Evolutionary conservation across 1,140 invertebrate genomes (phyloP).

Genomic region (Megathymus violae): DNA sequence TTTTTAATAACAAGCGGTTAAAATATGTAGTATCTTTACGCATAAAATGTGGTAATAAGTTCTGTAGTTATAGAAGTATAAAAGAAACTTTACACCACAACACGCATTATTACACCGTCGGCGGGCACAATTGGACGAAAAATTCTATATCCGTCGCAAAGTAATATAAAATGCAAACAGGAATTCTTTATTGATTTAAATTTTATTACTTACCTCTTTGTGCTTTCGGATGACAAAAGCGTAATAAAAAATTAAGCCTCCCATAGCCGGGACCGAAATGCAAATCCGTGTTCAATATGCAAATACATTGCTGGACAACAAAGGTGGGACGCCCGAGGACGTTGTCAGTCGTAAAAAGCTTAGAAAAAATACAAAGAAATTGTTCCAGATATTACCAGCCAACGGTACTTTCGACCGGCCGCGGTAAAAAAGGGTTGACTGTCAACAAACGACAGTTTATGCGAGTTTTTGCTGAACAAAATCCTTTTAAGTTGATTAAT

Average conservation of each 20-base stretch:
- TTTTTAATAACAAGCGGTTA: no score
- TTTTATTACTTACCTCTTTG: constrained; percentile 73
- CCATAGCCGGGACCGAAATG: constrained; percentile 57
- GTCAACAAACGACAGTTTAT: constrained; percentile 45
- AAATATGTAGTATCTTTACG: no score
- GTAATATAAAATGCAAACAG: constrained; percentile 37
- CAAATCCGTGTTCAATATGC: constrained; percentile 73
- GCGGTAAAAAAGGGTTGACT: constrained; percentile 70
- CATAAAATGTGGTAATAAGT: no score
- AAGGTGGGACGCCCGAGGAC: constrained; percentile 50
- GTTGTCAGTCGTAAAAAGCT: constrained; percentile 67
- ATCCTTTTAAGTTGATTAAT: constrained; percentile 77
- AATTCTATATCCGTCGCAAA: constrained; percentile 28
- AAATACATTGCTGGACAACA: constrained; percentile 65
- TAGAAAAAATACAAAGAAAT: constrained; percentile 60
- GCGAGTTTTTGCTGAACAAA: constrained; percentile 66
- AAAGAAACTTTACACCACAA: not conserved
- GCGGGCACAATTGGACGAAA: constrained; percentile 20
- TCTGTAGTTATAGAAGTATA: not conserved
- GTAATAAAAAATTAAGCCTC: constrained; percentile 56
- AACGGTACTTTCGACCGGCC: constrained; percentile 57
- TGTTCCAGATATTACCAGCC: constrained; percentile 64
- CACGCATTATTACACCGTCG: not conserved
- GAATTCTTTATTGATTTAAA: constrained; percentile 59
- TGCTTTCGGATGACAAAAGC: constrained; percentile 41